Conservation (phyloP, 1,140 invertebrate genomes). For the Ladona fulva region DNA sequence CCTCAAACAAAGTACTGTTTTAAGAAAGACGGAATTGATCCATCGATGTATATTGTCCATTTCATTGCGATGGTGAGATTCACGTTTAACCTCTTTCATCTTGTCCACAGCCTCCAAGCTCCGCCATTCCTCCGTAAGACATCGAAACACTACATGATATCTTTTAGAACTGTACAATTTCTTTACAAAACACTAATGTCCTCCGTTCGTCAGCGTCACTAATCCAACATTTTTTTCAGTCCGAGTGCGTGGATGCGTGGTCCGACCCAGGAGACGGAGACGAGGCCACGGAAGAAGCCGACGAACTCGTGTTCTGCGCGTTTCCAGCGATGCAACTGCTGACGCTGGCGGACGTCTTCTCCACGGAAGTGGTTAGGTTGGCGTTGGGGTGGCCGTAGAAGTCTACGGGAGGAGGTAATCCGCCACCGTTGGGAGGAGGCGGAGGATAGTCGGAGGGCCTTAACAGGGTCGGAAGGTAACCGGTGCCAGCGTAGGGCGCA, state of each 20-base stretch:
- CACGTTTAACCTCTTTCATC: no score
- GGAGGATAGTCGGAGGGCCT: conserved; percentile 39
- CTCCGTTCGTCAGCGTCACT: no score
- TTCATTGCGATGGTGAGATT: no score
- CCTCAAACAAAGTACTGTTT: no score
- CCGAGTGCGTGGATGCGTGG: background rate
- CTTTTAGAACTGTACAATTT: no score
- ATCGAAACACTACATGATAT: no score
- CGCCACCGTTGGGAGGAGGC: background rate
- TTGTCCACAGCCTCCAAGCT: no score
- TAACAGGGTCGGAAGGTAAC: conserved; percentile 68
- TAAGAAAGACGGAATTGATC: no score
- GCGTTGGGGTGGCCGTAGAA: background rate
- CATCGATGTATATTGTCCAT: no score
- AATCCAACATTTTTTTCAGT: background rate
- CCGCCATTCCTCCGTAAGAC: no score
- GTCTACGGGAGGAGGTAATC: background rate
- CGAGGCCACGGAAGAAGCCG: background rate
- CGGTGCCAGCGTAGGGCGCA: conserved; percentile 68
- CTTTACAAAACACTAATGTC: no score
- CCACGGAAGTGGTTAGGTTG: background rate
- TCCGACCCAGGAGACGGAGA: background rate
- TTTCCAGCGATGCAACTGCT: background rate
- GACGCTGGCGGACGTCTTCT: background rate
- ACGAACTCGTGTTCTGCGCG: background rate